Base-by-base conservation (phyloP, 2,888 invertebrate species). In the Ariolimax columbianus region DNA sequence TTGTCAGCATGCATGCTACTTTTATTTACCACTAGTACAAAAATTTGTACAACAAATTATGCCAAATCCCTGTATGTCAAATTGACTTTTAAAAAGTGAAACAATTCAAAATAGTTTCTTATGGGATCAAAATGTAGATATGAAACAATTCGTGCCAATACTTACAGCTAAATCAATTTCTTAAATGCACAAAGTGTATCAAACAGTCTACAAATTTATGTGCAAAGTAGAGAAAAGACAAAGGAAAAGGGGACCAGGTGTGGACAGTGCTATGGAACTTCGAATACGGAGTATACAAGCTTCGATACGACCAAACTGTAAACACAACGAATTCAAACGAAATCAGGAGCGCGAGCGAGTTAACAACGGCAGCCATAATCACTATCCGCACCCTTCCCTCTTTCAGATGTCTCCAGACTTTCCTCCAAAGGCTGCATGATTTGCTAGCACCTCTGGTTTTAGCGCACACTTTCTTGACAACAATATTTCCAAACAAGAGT, bases 181-280 rank as follows among this genome's bases (percentile, higher is more conserved):
- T n/a, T n/a, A n/a, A n/a, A 63, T n/a, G 26, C 59, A 63, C 1
- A 63, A 1, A 63, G n/a, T 63, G n/a, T n/a, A 26, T n/a, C 26
- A 63, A 63, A 63, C 23, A 55, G 9, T 55, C 55, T 3, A 55
- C 55, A 55, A 23, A 23, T 63, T n/a, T n/a, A 26, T 63, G 59
- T n/a, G 59, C 4, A 26, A n/a, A 63, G n/a, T 23, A 7, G n/a
- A 63, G 2, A 63, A 63, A 23, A 63, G 59, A 7, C 59, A n/a
- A n/a, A 63, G 59, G n/a, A 63, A n/a, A n/a, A 23, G 3, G 59
- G 3, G 11, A 26, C 3, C 1, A n/a, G 73, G 73, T 73, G 40
- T n/a, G 43, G n/a, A 73, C 43, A 73, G 73, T 73, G 43, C 73
- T 30, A 19, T 73, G 73, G 40, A 43, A 19, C 70, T 43, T 23